phyloP scores from a whole-genome alignment of 2,888 invertebrate species.

The Gryllus longicercus region DNA sequence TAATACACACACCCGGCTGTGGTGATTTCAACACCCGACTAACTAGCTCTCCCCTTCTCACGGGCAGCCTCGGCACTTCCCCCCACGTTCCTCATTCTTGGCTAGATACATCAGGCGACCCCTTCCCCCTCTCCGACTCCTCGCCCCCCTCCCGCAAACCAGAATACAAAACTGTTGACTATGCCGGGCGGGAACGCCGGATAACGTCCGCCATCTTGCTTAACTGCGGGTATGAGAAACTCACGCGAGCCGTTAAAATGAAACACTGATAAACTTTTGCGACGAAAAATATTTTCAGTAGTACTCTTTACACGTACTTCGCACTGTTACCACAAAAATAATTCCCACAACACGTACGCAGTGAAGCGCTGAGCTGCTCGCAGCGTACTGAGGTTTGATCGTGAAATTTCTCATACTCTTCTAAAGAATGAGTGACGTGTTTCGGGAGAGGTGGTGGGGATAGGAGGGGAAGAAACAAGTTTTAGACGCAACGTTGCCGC shows the following conservation, averaged over 20 bases:
- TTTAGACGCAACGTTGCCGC: conserved; percentile 34
- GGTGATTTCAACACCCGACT: conserved; percentile 35
- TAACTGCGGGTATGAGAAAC: background rate
- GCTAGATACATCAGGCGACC: conserved; percentile 23
- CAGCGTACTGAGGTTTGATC: background rate
- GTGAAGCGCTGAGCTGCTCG: background rate
- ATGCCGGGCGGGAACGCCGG: background rate
- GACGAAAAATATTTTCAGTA: no score
- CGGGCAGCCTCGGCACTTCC: conserved; percentile 19
- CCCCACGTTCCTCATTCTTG: conserved; percentile 33
- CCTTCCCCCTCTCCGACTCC: background rate
- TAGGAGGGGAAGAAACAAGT: conserved; percentile 33
- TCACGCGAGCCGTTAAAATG: no score
- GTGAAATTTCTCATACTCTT: background rate
- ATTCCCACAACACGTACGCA: background rate
- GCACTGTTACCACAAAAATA: no score
- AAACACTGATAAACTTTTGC: no score
- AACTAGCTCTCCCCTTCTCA: conserved; percentile 32
- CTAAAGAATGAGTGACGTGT: background rate
- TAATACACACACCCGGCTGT: conserved; percentile 30
- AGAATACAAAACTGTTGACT: background rate
- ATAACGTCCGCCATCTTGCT: background rate
- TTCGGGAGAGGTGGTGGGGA: background rate
- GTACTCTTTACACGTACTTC: no score
- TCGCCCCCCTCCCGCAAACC: background rate